Evolutionary conservation across 2,888 invertebrate genomes (phyloP).

Genomic region (Pantelozetes paolii): DNA sequence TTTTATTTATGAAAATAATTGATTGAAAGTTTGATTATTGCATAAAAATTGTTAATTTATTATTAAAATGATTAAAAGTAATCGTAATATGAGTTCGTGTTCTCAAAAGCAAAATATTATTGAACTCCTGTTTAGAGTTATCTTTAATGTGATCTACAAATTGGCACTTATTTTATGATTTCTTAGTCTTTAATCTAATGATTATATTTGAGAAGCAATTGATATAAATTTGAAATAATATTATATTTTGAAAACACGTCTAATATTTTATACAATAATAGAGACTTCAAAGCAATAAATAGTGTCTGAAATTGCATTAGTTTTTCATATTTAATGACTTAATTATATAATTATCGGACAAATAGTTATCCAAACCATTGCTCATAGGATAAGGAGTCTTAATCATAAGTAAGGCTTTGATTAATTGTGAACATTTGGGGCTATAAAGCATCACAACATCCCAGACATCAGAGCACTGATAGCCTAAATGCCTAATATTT

Average conservation of each 20-base stretch:
- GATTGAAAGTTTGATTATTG: no score
- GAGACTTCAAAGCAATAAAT: slow-evolving; percentile 10
- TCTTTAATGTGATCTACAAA: no score
- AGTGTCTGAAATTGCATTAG: neutral
- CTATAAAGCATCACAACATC: slow-evolving; percentile 19
- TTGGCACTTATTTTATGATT: no score
- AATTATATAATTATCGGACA: slow-evolving; percentile 18
- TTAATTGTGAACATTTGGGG: slow-evolving; percentile 20
- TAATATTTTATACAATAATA: slow-evolving; percentile 23
- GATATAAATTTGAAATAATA: neutral
- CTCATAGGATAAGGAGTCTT: slow-evolving; percentile 24
- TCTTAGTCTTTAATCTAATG: no score
- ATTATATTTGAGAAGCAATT: neutral
- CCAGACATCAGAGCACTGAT: no score
- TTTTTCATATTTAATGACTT: slow-evolving; percentile 22
- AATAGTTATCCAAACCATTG: neutral
- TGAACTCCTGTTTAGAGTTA: no score
- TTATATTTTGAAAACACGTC: slow-evolving; percentile 13
- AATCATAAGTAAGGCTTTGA: slow-evolving; percentile 17
- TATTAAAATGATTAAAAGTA: no score
- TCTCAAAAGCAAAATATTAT: no score
- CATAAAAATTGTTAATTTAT: no score
- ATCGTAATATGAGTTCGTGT: no score
- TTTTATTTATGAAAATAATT: no score
- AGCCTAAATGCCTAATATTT: slow-evolving; percentile 8